Evolutionary conservation across 2,797 vertebrate genomes (phyloP).

Genomic region (Otolemur crassicaudatus): DNA sequence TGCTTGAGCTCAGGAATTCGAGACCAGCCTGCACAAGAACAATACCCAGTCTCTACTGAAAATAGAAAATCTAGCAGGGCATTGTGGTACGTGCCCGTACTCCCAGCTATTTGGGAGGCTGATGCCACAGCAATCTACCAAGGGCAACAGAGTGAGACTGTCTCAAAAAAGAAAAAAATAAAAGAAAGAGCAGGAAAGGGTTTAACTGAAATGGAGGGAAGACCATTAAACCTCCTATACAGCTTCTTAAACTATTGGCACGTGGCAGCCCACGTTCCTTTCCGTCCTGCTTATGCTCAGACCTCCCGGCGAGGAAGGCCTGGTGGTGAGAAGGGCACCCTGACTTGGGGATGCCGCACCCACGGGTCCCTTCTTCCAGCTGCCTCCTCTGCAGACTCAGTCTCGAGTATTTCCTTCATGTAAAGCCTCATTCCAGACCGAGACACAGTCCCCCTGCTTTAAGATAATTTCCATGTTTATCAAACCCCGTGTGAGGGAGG

Average conservation of each 20-base stretch:
- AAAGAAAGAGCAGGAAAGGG: background rate
- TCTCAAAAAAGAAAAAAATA: no score
- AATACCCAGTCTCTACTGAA: no score
- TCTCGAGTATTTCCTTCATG: background rate
- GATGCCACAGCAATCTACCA: no score
- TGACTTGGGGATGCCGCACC: accelerated
- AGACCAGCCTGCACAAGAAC: no score
- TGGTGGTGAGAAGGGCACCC: background rate
- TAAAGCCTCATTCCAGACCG: background rate
- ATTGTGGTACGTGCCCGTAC: no score
- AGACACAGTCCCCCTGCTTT: background rate
- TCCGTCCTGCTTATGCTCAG: background rate
- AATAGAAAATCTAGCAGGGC: no score
- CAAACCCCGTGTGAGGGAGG: background rate
- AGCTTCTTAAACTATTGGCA: background rate
- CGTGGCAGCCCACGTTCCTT: background rate
- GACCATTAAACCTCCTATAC: background rate
- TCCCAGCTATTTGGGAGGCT: no score
- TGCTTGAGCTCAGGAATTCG: no score
- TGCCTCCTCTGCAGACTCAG: background rate
- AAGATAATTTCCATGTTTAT: background rate
- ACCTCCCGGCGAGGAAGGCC: background rate
- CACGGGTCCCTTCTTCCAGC: accelerated
- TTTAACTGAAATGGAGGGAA: background rate
- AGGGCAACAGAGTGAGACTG: no score